Base-by-base conservation (phyloP, 2,797 vertebrate genomes). In the Sebastes vulpes region DNA sequence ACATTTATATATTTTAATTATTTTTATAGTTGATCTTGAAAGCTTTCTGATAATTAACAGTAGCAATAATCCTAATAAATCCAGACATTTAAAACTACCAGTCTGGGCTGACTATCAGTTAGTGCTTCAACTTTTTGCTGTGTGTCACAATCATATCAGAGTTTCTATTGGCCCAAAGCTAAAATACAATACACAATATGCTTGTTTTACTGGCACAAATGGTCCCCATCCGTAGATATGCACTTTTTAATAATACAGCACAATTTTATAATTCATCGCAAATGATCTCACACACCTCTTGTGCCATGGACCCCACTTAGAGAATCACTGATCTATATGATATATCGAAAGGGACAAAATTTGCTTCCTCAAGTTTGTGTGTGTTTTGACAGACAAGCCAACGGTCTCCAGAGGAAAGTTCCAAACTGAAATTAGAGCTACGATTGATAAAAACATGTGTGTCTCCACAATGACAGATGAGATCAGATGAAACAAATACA, bases 401-500 rank as follows among this genome's bases (percentile, higher is more conserved):
- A 58, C 6, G 9, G 23, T 54, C 72, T 21, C 21, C 5, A 9
- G 12, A 53, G 23, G 57, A 72, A 65, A 35, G 26, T 32, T 59
- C 18, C 8, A 3, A 75, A 69, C 53, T 54, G 14, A 83, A 74
- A 81, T 77, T 57, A 9, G 25, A 81, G 50, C 31, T 8, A 11
- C 5, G n/a, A 54, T 29, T 75, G 73, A 89, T 70, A 32, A 77
- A 80, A 77, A 70, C 32, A 28, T 32, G 3, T 5, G 23, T 0
- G 12, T 58, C 67, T 82, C 52, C 18, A 25, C 60, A 75, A 65
- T 35, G 61, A 89, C 42, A 65, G 75, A 85, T 8, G 71, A 84
- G 73, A 82, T 88, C 68, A 82, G 57, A 86, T 74, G 79, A 85
- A 89, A 83, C 72, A 83, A 85, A 85, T 63, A 80, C 2, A 1